phyloP scores from a whole-genome alignment of 2,888 invertebrate species.

The Nomada goodeniana region DNA sequence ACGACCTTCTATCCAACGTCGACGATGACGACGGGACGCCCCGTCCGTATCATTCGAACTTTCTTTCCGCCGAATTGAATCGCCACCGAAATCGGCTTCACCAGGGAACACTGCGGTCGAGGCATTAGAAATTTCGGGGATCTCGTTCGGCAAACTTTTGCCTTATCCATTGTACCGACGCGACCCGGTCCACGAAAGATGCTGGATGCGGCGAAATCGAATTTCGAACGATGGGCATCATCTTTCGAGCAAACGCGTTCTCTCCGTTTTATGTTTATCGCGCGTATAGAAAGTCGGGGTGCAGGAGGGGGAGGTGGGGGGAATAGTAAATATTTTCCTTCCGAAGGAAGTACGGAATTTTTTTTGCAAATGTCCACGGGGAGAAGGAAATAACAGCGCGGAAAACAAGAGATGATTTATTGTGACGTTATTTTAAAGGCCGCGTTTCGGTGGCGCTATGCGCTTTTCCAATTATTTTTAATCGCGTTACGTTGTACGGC shows the following conservation, averaged over 20 bases:
- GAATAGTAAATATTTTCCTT: background rate
- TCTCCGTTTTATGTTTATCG: no score
- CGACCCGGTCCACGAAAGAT: background rate
- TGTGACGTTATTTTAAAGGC: no score
- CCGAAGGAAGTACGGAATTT: background rate
- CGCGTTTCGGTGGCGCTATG: no score
- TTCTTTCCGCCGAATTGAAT: constrained; percentile 69
- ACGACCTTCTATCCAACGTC: constrained; percentile 30
- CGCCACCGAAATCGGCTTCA: constrained; percentile 66
- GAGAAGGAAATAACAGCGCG: background rate
- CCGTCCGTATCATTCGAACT: constrained; percentile 56
- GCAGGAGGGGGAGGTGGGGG: no score
- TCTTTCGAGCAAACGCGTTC: background rate
- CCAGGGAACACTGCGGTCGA: constrained; percentile 19
- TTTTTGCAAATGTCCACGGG: background rate
- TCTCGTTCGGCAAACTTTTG: constrained; percentile 42
- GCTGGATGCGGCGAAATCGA: constrained; percentile 16
- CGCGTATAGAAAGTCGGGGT: background rate
- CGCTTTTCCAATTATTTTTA: no score
- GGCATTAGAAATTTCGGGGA: constrained; percentile 54
- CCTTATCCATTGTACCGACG: constrained; percentile 34
- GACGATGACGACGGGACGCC: background rate
- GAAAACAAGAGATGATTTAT: no score
- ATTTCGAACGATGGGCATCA: background rate
- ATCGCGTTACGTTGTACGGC: no score